These are phyloP conservation scores for Amphiprion ocellaris DNA, from an alignment of 2,113 vertebrate species.

Conservation along the genomic window DNA sequence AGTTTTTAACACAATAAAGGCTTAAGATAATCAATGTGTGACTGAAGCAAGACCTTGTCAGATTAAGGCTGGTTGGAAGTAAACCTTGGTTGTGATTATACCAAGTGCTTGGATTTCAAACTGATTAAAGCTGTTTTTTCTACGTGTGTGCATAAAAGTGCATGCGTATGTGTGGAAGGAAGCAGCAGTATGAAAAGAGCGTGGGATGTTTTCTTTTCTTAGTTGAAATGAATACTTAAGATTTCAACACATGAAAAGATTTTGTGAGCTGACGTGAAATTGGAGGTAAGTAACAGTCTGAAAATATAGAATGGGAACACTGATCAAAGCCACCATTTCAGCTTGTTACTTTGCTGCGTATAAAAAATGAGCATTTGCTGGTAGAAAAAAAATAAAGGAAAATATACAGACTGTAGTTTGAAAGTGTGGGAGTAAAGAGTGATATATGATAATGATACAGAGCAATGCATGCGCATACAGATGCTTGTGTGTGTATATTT, in stretches of 20 bases:
- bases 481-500: background rate
- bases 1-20: conserved; percentile 80
- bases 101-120: conserved; percentile 67
- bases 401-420: background rate
- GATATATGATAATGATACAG: background rate
- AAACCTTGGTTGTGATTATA: conserved; percentile 78
- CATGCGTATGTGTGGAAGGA: conserved; percentile 7
- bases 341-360: conserved; percentile 24
- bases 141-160: conserved; percentile 14
- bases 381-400: background rate
- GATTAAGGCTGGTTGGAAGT: conserved; percentile 77
- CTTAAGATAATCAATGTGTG: conserved; percentile 78
- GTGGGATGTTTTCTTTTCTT: conserved; percentile 51
- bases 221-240: conserved; percentile 60
- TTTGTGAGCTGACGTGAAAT: conserved; percentile 64
- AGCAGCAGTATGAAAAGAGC: conserved; percentile 16
- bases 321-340: conserved; percentile 46
- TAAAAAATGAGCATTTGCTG: conserved; percentile 23
- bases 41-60: conserved; percentile 75
- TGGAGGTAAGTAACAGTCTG: conserved; percentile 49
- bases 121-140: conserved; percentile 66
- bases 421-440: background rate
- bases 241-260: conserved; percentile 60
- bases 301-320: conserved; percentile 40
- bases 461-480: background rate